Conservation (phyloP, 2,888 invertebrate genomes). For the Corythucha ciliata region DNA sequence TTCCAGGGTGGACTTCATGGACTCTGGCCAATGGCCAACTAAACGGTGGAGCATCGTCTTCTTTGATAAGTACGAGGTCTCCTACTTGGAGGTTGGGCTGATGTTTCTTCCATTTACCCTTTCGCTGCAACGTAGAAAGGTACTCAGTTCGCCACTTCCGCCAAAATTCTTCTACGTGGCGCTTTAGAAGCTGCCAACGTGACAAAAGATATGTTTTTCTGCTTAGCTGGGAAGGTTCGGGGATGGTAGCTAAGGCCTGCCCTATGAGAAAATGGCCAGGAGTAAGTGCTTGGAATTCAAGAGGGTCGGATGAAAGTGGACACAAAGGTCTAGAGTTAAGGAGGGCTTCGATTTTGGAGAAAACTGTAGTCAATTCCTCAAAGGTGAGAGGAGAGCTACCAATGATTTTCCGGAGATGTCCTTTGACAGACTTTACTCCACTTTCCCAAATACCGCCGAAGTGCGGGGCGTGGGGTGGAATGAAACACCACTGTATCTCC, state of each 20-base stretch:
- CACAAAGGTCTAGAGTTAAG: conserved; percentile 37
- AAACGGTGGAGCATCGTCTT: conserved; percentile 7
- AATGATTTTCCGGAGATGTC: conserved; percentile 29
- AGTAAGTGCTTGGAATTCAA: conserved; percentile 34
- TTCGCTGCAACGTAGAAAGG: conserved; percentile 21
- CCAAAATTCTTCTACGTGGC: conserved; percentile 32
- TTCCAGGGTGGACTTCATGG: conserved; percentile 1
- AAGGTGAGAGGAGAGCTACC: conserved; percentile 29
- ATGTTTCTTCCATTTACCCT: conserved; percentile 23
- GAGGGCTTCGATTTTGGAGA: conserved; percentile 36
- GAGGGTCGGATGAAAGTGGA: conserved; percentile 33
- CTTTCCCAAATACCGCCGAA: conserved; percentile 39
- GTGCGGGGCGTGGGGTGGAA: conserved; percentile 35
- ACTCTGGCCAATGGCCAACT: conserved; percentile 9
- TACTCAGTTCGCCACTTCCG: conserved; percentile 30
- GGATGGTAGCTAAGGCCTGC: conserved; percentile 29
- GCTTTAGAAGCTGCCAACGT: conserved; percentile 30
- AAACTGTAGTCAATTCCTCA: conserved; percentile 36
- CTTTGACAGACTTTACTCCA: conserved; percentile 37
- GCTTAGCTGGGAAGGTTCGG: conserved; percentile 33
- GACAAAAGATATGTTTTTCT: conserved; percentile 23
- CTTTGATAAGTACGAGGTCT: conserved; percentile 19
- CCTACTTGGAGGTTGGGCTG: conserved; percentile 19
- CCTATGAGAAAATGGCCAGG: conserved; percentile 39
- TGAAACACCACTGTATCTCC: conserved; percentile 23